phyloP scores from a whole-genome alignment of 2,888 invertebrate species.

The Acanthosepion pharaonis region DNA sequence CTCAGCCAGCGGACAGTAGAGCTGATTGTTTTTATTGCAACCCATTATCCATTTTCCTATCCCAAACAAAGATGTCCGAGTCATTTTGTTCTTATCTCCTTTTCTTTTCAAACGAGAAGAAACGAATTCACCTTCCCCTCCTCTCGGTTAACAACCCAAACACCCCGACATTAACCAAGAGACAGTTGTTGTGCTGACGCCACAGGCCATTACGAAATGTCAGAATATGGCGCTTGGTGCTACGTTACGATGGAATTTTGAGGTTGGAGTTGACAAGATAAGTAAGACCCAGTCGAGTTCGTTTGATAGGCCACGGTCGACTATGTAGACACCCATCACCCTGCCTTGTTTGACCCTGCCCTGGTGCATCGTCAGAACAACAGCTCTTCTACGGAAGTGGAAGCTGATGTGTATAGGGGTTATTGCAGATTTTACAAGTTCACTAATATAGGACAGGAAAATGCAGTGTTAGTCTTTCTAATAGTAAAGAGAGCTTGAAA shows the following conservation, averaged over 20 bases:
- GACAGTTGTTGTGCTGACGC: neutral
- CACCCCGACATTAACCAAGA: neutral
- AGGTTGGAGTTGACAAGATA: slow-evolving; percentile 21
- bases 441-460: too few species aligned
- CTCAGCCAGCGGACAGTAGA: neutral
- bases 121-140: neutral
- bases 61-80: neutral
- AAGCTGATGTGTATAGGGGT: neutral
- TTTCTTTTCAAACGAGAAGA: neutral
- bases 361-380: neutral
- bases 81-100: neutral
- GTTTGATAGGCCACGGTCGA: neutral
- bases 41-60: neutral
- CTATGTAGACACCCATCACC: neutral
- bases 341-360: neutral
- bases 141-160: neutral
- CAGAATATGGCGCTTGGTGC: slow-evolving; percentile 10
- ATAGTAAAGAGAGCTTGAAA: too few species aligned
- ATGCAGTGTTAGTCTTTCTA: too few species aligned
- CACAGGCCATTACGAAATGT: slow-evolving; percentile 33
- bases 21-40: neutral
- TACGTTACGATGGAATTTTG: neutral
- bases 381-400: neutral
- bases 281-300: neutral
- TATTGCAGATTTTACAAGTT: too few species aligned